Conservation (phyloP, 2,888 invertebrate genomes). For the Metellina segmentata region DNA sequence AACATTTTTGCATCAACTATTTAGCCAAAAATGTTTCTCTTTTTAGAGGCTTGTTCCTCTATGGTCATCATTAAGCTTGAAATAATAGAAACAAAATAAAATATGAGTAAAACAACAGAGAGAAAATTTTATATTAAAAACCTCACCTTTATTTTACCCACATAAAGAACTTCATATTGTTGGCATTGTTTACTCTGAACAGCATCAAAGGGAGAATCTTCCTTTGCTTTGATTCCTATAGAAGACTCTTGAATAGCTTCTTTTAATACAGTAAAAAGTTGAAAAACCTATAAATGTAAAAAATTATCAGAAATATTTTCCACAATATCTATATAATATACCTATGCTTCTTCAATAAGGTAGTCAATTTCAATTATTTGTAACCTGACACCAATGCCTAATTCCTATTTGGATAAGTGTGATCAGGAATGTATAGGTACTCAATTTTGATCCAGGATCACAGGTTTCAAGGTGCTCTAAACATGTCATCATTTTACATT, state of each 20-base stretch:
- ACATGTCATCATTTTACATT: too few relatives aligned
- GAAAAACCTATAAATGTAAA: constrained; percentile 85
- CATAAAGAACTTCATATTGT: constrained; percentile 88
- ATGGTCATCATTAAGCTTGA: background rate
- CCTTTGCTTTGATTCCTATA: constrained; percentile 60
- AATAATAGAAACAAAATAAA: background rate
- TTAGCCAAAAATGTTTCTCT: too few relatives aligned
- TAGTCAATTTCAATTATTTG: too few relatives aligned
- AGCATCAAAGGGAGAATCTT: constrained; percentile 69
- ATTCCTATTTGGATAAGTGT: too few relatives aligned
- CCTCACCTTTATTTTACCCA: constrained; percentile 91
- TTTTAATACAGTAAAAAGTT: constrained; percentile 88
- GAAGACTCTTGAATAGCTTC: constrained; percentile 83
- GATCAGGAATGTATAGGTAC: too few relatives aligned
- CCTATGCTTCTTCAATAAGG: too few relatives aligned
- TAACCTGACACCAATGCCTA: too few relatives aligned
- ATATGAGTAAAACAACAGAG: background rate
- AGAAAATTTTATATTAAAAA: background rate
- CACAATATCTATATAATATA: too few relatives aligned
- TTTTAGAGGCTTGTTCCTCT: too few relatives aligned
- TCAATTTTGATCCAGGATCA: too few relatives aligned
- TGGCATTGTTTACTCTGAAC: constrained; percentile 77
- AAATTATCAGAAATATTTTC: background rate
- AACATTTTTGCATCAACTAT: too few relatives aligned
- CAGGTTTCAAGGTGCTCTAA: too few relatives aligned